Evolutionary conservation across 2,113 vertebrate genomes (phyloP).

Genomic region (pig (Sus scrofa)): T2T-Sscrofa CM000817.6:16320501-16321000

Average conservation of each 20-base stretch:
- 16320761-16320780: background rate
- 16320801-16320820: background rate
- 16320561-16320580: background rate
- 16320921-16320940: background rate
- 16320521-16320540: background rate
- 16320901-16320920: background rate
- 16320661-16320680: background rate
- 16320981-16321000: background rate
- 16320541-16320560: background rate
- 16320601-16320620: background rate
- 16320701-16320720: background rate
- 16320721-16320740: background rate
- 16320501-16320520: background rate
- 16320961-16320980: background rate
- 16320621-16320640: background rate
- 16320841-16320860: background rate
- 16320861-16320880: conserved; percentile 30
- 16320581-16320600: conserved; percentile 10
- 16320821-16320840: background rate
- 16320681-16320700: background rate
- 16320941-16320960: background rate
- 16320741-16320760: conserved; percentile 12
- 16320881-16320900: background rate
- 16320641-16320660: background rate
- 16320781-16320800: background rate